Base-by-base conservation (phyloP, 2,113 vertebrate species). In the Struthio camelus region DNA sequence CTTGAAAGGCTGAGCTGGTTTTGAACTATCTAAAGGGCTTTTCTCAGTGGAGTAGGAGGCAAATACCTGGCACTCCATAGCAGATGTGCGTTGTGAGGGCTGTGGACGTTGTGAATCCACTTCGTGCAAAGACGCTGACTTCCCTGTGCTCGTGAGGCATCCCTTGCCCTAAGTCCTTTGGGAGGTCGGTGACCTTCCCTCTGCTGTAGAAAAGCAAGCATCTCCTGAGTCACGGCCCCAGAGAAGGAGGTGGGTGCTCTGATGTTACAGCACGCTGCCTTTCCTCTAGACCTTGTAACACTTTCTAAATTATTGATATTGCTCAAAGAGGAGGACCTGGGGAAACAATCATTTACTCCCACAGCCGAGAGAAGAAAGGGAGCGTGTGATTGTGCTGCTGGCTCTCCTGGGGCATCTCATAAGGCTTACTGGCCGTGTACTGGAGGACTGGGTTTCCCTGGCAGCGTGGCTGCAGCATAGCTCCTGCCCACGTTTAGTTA, bases 261-360 rank as follows among this genome's bases (percentile, higher is more conserved):
- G 14, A 42, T 42, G 28, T 48, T 85, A 79, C 56, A 86, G 65
- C 42, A 85, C 50, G 36, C 75, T 91, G 70, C 58, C 89, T 85
- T 76, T 80, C 56, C 75, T 90, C 62, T 46, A 80, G 58, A 66
- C 73, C 75, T 90, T 44, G 65, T 81, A 83, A 65, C 0, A 0
- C 70, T 78, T 69, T 67, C 78, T 87, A 44, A 96, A 97, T 95
- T 95, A 97, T 94, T 94, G 85, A 92, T 80, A 17, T 4, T 36
- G 9, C 42, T 82, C 65, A 19, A 28, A 61, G 25, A 76, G 59
- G 46, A 85, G 51, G 71, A 44, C 71, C 16, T 1, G 2, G 67
- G 70, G 64, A 82, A 89, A 78, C 28, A 13, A 56, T 61, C 9
- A 2, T 30, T 93, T 67, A 58, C 86, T 93, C 64, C 83, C 72